These are phyloP conservation scores for Ctena decussata DNA, from an alignment of 2,888 invertebrate genomes.

Conservation along the genomic window DNA sequence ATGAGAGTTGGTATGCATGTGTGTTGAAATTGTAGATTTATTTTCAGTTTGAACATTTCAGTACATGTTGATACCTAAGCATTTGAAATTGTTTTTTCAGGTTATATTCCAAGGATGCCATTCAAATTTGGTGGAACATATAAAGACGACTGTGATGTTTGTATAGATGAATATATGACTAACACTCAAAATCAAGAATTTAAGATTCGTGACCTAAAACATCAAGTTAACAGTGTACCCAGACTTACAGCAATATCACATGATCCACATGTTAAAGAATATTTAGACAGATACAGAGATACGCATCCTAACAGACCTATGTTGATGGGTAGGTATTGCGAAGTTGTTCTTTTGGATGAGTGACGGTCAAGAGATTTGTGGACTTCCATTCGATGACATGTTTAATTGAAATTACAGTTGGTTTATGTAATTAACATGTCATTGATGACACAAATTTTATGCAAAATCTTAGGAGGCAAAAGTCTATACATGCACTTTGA, in stretches of 20 bases:
- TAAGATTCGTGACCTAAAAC: constrained; percentile 76
- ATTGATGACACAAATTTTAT: too few relatives aligned
- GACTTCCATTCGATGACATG: too few relatives aligned
- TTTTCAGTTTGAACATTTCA: too few relatives aligned
- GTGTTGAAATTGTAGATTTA: too few relatives aligned
- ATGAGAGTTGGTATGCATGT: too few relatives aligned
- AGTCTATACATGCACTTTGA: too few relatives aligned
- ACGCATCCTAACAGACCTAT: constrained; percentile 79
- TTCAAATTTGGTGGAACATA: constrained; percentile 86
- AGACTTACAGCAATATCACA: constrained; percentile 81
- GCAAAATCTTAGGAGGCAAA: too few relatives aligned
- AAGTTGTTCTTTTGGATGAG: too few relatives aligned
- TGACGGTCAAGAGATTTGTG: too few relatives aligned
- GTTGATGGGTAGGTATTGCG: constrained; percentile 77
- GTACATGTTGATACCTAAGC: too few relatives aligned
- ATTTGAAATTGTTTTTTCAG: constrained; percentile 75
- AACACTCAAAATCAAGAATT: constrained; percentile 74
- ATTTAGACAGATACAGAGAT: constrained; percentile 83
- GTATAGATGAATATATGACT: constrained; percentile 84
- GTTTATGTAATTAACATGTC: too few relatives aligned
- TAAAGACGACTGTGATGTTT: constrained; percentile 85
- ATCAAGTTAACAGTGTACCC: constrained; percentile 78
- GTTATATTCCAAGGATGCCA: constrained; percentile 86
- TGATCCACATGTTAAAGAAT: constrained; percentile 83
- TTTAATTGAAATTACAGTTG: too few relatives aligned